Evolutionary conservation across 2,113 vertebrate species (phyloP), one percentile per base, ranked within the genome.

Genomic region (Progne subis): DNA sequence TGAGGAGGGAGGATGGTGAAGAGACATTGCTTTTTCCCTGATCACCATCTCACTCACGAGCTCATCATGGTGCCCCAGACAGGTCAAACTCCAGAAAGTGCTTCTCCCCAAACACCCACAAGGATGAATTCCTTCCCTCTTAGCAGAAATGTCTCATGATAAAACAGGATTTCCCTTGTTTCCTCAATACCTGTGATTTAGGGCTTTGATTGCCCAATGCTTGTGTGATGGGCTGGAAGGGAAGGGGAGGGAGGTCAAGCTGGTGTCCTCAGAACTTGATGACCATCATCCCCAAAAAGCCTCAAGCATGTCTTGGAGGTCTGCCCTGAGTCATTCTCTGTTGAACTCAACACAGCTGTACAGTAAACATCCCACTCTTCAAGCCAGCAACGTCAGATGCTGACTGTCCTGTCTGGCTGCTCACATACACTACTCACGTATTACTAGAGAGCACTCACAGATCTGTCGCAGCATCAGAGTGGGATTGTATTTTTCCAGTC

Each of bases 171-270:
- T 90, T 95, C 56, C 72, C 21, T 46, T 60, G 23, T 96, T 97
- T 88, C 91, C 56, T 94, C 47, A 94, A 1, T 95, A 96, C 96
- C 95, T 97, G 80, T 80, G 77, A 92, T 92, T 90, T 78, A 94
- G 60, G 34, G 46, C 47, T 93, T 93, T 67, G 79, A 78, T 97
- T 97, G 80, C 91, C 37, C 56, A 97, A 97, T 0, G 1, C 8
- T 78, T 4, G 1, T 86, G 83, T 88, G 60, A 71, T 68, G 49
- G 17, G 18, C 72, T 88, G 86, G 56, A 92, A 85, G 12, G 39
- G 21, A 90, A 63, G 43, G 25, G 56, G 24, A 61, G 14, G 20
- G 34, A 88, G 37, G 53, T 83, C 5, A 13, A 88, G 57, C 7
- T 1, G 0, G 5, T 53, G 16, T 93, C 69, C 80, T 84, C 72